These are phyloP conservation scores for Atlantisia rogersi DNA, from an alignment of 2,113 vertebrate genomes.

Conservation along the genomic window DNA sequence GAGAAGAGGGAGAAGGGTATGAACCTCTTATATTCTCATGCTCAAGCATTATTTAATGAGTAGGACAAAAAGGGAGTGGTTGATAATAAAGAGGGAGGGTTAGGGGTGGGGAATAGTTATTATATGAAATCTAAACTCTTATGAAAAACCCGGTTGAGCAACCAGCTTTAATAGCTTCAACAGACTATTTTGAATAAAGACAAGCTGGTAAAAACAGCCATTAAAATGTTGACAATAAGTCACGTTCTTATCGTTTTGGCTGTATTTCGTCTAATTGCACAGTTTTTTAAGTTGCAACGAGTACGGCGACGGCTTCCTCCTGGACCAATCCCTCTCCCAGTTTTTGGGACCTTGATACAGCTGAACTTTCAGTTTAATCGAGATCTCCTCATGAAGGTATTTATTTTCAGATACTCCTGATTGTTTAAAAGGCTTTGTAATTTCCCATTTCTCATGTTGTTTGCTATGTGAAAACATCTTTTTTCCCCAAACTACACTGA, in stretches of 20 bases:
- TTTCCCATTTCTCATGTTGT: not conserved
- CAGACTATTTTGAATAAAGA: not conserved
- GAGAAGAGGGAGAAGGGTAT: not conserved
- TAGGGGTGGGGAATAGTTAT: not conserved
- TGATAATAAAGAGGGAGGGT: conserved; percentile 16
- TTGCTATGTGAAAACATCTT: not conserved
- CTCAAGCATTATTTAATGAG: no score
- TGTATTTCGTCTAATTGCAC: not conserved
- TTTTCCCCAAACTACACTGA: not conserved
- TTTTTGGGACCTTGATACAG: conserved; percentile 62
- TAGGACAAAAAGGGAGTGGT: not conserved
- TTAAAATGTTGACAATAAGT: conserved; percentile 44
- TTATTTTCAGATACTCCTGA: conserved; percentile 22
- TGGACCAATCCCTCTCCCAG: conserved; percentile 58
- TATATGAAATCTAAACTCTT: not conserved
- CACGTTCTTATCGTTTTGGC: not conserved
- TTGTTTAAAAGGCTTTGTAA: not conserved
- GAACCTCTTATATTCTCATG: not conserved
- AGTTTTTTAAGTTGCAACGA: conserved; percentile 56
- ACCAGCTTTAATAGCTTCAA: not conserved
- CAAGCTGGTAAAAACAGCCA: not conserved
- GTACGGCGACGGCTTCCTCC: conserved; percentile 35
- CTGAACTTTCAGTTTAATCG: conserved; percentile 54
- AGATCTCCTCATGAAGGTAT: conserved; percentile 66
- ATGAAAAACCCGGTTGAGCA: conserved; percentile 1